Conservation (phyloP, 2,113 vertebrate species). For the Leucopsar rothschildi region DNA sequence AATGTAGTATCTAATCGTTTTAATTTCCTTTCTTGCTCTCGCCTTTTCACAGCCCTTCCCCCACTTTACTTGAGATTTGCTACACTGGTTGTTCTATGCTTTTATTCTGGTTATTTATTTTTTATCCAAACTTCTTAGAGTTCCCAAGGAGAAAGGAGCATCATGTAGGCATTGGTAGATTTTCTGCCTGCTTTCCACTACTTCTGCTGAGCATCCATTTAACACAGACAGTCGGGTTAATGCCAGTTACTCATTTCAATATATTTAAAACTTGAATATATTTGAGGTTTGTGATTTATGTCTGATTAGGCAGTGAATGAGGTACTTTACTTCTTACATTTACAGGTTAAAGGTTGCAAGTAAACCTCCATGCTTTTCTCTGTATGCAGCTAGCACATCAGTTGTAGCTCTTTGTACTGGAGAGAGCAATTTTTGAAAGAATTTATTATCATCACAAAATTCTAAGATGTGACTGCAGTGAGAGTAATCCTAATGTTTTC, state of each 20-base stretch:
- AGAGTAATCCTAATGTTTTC: background rate
- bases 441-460: constrained; percentile 22
- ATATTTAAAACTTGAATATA: background rate
- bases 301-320: background rate
- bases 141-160: background rate
- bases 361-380: background rate
- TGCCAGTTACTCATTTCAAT: background rate
- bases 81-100: background rate
- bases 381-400: background rate
- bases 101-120: background rate
- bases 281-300: background rate
- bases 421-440: background rate
- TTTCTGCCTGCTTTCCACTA: background rate
- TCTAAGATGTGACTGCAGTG: background rate
- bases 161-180: background rate
- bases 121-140: background rate
- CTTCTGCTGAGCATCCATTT: background rate
- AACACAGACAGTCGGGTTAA: background rate
- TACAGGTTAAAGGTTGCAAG: background rate
- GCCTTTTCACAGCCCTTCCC: background rate
- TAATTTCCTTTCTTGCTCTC: background rate
- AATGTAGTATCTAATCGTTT: background rate
- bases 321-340: background rate
- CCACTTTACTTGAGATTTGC: background rate
- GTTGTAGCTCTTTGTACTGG: background rate